Percentiles rank a stretch among this genome's conserved stretches.
Conservation (phyloP, 2,888 invertebrate species). For the Autographa pulchrina region DNA sequence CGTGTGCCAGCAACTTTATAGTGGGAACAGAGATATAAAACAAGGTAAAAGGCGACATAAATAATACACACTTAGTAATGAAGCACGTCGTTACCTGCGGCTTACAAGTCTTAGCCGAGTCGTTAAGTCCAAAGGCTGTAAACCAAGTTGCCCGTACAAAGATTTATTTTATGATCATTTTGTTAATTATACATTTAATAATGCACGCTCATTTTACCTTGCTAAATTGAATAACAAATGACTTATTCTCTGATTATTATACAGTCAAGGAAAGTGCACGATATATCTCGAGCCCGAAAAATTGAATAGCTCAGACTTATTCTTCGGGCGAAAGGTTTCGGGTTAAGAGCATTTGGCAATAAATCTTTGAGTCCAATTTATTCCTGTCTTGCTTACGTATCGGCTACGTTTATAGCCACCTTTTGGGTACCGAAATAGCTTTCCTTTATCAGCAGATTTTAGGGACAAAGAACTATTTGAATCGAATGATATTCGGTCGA, state of each 20-base stretch:
- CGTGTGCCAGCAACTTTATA: slow-evolving; percentile 65
- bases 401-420: slow-evolving; percentile 79
- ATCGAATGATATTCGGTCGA: slow-evolving; percentile 72
- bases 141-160: slow-evolving; percentile 56
- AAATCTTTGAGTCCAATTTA: slow-evolving; percentile 86
- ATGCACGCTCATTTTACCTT: slow-evolving; percentile 13
- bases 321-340: slow-evolving; percentile 71
- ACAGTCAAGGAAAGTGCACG: slow-evolving; percentile 42
- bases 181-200: slow-evolving; percentile 48
- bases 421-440: slow-evolving; percentile 76
- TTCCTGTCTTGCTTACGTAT: slow-evolving; percentile 81
- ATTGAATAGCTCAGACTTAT: slow-evolving; percentile 73
- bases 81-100: slow-evolving; percentile 77
- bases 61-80: slow-evolving; percentile 80
- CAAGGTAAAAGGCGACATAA: slow-evolving; percentile 70
- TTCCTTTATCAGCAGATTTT: slow-evolving; percentile 79
- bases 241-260: slow-evolving; percentile 34
- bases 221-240: slow-evolving; percentile 21
- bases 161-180: slow-evolving; percentile 52
- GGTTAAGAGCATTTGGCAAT: slow-evolving; percentile 87
- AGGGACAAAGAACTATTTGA: slow-evolving; percentile 80
- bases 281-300: slow-evolving; percentile 65
- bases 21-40: slow-evolving; percentile 67
- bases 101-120: slow-evolving; percentile 73
- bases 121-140: slow-evolving; percentile 72